A percentile compares a stretch with the other conserved stretches of the same genome.
Evolutionary conservation across 2,113 vertebrate species (phyloP).

Genomic region (Isurus oxyrinchus): DNA sequence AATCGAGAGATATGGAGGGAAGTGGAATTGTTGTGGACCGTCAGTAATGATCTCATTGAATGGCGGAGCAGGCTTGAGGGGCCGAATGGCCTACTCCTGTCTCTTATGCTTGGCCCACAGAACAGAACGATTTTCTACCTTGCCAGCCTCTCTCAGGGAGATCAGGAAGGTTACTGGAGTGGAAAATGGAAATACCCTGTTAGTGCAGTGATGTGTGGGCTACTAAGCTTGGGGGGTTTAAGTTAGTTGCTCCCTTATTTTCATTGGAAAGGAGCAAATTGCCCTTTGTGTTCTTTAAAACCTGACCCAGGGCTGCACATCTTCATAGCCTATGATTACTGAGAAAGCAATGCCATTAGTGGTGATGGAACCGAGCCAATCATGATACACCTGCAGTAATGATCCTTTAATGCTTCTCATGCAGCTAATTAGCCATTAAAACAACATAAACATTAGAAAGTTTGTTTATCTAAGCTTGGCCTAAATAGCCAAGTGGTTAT

Average conservation of each 20-base stretch:
- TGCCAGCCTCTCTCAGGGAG: not conserved
- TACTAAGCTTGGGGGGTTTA: not conserved
- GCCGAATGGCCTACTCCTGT: too few species aligned
- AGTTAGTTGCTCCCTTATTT: not conserved
- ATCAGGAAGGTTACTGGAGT: not conserved
- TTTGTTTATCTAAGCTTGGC: not conserved
- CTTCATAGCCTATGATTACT: not conserved
- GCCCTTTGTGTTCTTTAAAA: not conserved
- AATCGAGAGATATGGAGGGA: too few species aligned
- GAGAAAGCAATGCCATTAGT: not conserved
- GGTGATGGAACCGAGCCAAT: not conserved
- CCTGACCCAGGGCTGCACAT: not conserved
- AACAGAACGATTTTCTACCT: not conserved
- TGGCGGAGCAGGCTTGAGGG: too few species aligned
- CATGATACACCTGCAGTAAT: not conserved
- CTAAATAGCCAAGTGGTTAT: too few species aligned
- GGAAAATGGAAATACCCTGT: not conserved
- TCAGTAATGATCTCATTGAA: too few species aligned
- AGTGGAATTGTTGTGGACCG: too few species aligned
- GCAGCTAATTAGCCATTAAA: conserved; percentile 4
- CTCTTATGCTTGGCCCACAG: not conserved
- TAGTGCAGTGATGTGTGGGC: not conserved
- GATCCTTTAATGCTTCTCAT: not conserved
- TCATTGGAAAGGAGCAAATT: not conserved
- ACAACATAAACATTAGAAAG: not conserved